Conservation (phyloP, 2,113 vertebrate species). For the Amphiprion ocellaris region DNA sequence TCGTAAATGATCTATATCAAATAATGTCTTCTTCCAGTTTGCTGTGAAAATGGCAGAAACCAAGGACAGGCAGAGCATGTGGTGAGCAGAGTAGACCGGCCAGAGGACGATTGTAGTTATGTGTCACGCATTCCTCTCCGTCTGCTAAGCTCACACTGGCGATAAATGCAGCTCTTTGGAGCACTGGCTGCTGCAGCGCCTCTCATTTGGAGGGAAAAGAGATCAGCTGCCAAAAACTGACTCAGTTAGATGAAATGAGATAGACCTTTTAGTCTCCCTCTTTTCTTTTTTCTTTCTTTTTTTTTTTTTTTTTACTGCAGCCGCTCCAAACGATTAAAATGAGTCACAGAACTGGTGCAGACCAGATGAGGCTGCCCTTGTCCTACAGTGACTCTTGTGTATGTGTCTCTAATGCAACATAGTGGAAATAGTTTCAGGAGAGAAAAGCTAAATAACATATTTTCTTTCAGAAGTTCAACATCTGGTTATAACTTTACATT, state of each 20-base stretch:
- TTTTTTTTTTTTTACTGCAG: constrained; percentile 31
- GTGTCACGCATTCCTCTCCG: constrained; percentile 75
- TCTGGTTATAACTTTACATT: too few species aligned
- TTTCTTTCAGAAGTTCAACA: too few species aligned
- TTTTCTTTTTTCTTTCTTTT: neutral
- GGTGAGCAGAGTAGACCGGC: constrained; percentile 33
- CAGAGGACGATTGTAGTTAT: constrained; percentile 41
- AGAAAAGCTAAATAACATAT: neutral
- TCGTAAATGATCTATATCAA: neutral
- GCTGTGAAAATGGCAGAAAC: constrained; percentile 1
- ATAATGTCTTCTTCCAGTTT: neutral
- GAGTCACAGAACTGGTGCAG: constrained; percentile 72
- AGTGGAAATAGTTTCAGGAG: neutral
- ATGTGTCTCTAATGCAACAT: neutral
- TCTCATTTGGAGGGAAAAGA: constrained; percentile 66
- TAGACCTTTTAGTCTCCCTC: constrained; percentile 46
- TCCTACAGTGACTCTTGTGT: constrained; percentile 39
- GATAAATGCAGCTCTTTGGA: constrained; percentile 26
- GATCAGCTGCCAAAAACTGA: constrained; percentile 68
- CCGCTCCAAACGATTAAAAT: constrained; percentile 57
- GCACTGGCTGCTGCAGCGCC: constrained; percentile 32
- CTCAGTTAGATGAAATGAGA: constrained; percentile 73
- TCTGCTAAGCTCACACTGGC: constrained; percentile 53
- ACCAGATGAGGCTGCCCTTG: constrained; percentile 60
- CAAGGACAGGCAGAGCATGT: constrained; percentile 22